phyloP scores from a whole-genome alignment of 2,888 invertebrate species.

The Drosophila mayaguana region DNA sequence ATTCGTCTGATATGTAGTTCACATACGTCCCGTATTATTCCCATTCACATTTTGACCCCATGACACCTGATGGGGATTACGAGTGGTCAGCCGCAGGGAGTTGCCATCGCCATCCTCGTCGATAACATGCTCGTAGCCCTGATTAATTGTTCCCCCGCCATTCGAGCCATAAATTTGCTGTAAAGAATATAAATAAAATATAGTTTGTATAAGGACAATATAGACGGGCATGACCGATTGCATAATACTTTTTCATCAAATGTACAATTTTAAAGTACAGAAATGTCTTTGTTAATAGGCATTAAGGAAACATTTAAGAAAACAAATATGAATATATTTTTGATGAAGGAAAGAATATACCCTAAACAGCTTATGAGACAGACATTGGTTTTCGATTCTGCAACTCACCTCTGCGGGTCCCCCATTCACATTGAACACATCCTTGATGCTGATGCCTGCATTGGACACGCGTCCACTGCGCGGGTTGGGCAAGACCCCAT shows the following conservation, averaged over 20 bases:
- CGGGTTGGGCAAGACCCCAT: conserved; percentile 86
- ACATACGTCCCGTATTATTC: conserved; percentile 84
- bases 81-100: conserved; percentile 90
- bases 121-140: conserved; percentile 90
- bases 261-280: too few relatives aligned
- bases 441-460: conserved; percentile 92
- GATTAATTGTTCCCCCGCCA: conserved; percentile 91
- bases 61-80: conserved; percentile 87
- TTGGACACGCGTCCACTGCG: conserved; percentile 91
- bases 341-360: too few relatives aligned
- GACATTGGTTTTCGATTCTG: not conserved
- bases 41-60: conserved; percentile 85
- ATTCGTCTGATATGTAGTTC: conserved; percentile 44
- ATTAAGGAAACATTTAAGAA: too few relatives aligned
- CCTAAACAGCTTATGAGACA: not conserved
- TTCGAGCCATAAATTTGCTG: conserved; percentile 82
- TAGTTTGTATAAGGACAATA: not conserved
- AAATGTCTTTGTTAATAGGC: too few relatives aligned
- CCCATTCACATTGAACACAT: conserved; percentile 91
- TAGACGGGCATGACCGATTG: not conserved
- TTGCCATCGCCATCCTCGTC: conserved; percentile 90
- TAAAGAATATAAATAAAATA: not conserved
- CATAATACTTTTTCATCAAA: too few relatives aligned
- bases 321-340: too few relatives aligned
- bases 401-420: conserved; percentile 81